Evolutionary conservation across 1,140 invertebrate species (phyloP).

Genomic region (Sycophaga agraensis): DNA sequence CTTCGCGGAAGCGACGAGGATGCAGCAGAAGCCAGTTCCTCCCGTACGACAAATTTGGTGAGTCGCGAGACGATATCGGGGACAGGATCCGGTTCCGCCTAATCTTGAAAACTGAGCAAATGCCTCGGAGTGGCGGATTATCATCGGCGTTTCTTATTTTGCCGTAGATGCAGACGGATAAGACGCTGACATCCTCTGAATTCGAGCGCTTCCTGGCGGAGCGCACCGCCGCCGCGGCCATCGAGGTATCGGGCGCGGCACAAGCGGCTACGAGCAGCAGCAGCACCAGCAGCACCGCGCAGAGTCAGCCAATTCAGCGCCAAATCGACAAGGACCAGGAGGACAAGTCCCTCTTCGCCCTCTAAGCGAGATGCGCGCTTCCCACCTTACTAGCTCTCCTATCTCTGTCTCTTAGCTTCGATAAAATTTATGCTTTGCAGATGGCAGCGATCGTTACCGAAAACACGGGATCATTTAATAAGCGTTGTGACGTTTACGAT

Average conservation of each 20-base stretch:
- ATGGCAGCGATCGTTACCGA: neutral
- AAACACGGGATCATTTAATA: constrained; percentile 7
- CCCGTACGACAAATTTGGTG: constrained; percentile 18
- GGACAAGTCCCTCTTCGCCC: constrained; percentile 56
- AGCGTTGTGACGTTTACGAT: constrained; percentile 2
- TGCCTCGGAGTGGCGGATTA: too few species aligned
- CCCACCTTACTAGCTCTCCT: neutral
- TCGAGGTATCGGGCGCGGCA: constrained; percentile 47
- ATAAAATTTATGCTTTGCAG: constrained; percentile 6
- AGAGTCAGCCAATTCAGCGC: constrained; percentile 43
- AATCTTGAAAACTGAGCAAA: too few species aligned
- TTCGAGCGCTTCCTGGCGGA: constrained; percentile 91
- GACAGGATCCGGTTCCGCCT: neutral
- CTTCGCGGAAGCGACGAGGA: constrained; percentile 9
- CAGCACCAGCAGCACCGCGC: constrained; percentile 38
- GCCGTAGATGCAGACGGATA: constrained; percentile 43
- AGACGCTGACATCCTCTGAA: constrained; percentile 80
- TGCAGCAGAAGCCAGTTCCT: neutral
- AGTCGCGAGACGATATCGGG: neutral
- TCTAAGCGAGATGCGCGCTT: constrained; percentile 44
- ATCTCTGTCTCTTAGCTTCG: neutral
- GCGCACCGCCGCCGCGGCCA: constrained; percentile 80
- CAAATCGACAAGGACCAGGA: constrained; percentile 53
- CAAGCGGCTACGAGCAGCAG: constrained; percentile 39
- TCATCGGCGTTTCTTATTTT: too few species aligned